Percentiles rank a stretch among this genome's conserved stretches.
Evolutionary conservation across 2,113 vertebrate species (phyloP).

Genomic region (Siniperca knerii): DNA sequence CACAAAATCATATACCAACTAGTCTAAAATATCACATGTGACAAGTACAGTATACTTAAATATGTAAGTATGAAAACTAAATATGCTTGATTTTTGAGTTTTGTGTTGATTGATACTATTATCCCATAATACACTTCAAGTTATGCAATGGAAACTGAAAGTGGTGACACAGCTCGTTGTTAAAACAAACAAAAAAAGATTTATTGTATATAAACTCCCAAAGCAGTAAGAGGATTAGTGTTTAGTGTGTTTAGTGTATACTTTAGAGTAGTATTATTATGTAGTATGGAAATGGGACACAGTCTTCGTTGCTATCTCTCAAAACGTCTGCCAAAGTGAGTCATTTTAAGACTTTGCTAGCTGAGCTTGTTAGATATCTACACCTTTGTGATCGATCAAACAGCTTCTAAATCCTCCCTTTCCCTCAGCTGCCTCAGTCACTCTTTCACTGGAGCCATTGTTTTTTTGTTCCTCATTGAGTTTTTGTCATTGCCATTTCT

Average conservation of each 20-base stretch:
- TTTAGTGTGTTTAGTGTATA: conserved; percentile 16
- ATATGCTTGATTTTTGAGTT: not conserved
- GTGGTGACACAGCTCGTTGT: not conserved
- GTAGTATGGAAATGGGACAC: conserved; percentile 15
- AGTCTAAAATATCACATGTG: not conserved
- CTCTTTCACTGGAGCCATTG: conserved; percentile 32
- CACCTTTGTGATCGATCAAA: conserved; percentile 60
- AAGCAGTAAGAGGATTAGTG: conserved; percentile 1
- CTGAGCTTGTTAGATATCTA: conserved; percentile 54
- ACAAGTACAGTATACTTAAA: not conserved
- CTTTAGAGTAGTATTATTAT: conserved; percentile 5
- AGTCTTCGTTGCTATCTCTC: conserved; percentile 34
- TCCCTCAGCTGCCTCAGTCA: conserved; percentile 36
- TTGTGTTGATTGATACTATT: not conserved
- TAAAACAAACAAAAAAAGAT: not conserved
- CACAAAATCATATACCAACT: not conserved
- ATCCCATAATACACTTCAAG: not conserved
- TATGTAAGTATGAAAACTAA: not conserved
- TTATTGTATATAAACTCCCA: conserved; percentile 12
- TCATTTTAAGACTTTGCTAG: conserved; percentile 30
- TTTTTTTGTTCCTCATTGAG: conserved; percentile 40
- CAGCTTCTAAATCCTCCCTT: conserved; percentile 35
- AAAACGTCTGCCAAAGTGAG: conserved; percentile 54
- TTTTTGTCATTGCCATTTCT: conserved; percentile 54
- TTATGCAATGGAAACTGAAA: not conserved